These are phyloP conservation scores for Amazonetta brasiliensis DNA, from an alignment of 2,797 vertebrate species.

Conservation along the genomic window DNA sequence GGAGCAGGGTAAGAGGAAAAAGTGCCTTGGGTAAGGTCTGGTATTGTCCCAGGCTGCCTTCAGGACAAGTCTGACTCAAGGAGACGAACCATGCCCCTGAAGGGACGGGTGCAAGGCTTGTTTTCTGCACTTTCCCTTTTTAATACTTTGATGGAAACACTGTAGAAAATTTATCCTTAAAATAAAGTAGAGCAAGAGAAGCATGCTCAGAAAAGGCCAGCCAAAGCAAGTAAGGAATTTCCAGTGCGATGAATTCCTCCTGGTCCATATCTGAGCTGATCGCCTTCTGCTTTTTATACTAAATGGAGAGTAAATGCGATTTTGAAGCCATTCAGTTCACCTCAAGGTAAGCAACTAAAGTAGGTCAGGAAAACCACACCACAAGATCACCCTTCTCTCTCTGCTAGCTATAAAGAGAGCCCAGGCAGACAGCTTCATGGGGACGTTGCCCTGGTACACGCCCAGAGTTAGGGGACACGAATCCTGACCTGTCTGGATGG, in stretches of 20 bases:
- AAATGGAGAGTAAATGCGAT: not conserved
- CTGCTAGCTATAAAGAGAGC: not conserved
- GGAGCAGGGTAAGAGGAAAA: not conserved
- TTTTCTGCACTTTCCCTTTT: not conserved
- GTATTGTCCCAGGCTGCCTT: not conserved
- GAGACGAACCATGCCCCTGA: not conserved
- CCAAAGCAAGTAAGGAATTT: not conserved
- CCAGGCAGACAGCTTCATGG: not conserved
- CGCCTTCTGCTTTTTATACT: not conserved
- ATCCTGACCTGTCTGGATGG: fast-evolving
- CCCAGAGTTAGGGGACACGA: fast-evolving
- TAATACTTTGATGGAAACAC: not conserved
- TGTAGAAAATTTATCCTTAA: not conserved
- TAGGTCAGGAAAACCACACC: not conserved
- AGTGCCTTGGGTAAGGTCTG: not conserved
- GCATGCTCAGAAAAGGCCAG: not conserved
- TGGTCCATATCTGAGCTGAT: not conserved
- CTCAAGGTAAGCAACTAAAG: not conserved
- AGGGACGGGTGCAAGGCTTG: not conserved
- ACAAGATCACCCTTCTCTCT: not conserved
- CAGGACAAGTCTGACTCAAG: not conserved
- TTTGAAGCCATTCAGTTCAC: not conserved
- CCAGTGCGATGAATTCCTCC: not conserved
- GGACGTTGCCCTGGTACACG: fast-evolving
- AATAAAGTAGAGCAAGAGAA: not conserved